Percentiles rank a stretch among this genome's conserved stretches.
These are phyloP conservation scores for Orientallactaga sibirica DNA, from an alignment of 2,797 vertebrate genomes.

Conservation along the genomic window DNA sequence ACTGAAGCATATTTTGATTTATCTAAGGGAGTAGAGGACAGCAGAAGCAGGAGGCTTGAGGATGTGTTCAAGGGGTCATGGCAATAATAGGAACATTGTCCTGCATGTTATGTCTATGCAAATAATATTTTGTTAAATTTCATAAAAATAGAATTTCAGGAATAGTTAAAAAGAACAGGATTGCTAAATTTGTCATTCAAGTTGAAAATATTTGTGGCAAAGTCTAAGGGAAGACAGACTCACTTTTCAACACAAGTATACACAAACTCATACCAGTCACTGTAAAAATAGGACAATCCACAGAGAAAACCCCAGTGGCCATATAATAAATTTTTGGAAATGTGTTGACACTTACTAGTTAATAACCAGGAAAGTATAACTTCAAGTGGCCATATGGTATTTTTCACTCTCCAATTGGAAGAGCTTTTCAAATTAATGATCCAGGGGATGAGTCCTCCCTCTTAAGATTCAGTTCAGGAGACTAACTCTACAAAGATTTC, in stretches of 20 bases:
- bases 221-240: not conserved
- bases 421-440: not conserved
- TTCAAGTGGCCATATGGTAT: not conserved
- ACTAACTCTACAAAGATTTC: not conserved
- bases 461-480: not conserved
- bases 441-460: not conserved
- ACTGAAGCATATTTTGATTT: not conserved
- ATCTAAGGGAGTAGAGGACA: not conserved
- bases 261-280: not conserved
- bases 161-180: not conserved
- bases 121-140: not conserved
- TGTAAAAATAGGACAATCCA: not conserved
- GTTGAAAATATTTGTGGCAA: not conserved
- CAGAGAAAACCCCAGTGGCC: not conserved
- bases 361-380: slow-evolving; percentile 38
- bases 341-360: not conserved
- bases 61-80: too few relatives aligned
- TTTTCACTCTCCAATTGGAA: not conserved
- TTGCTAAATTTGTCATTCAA: not conserved
- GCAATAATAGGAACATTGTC: not conserved
- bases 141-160: not conserved
- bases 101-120: not conserved
- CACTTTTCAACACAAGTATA: not conserved
- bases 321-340: not conserved
- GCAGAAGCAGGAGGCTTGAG: too few relatives aligned